These are phyloP conservation scores for Chrysogorgia sp. DNA, from an alignment of 92 coral and sea anemone species.

Conservation along the genomic window DNA sequence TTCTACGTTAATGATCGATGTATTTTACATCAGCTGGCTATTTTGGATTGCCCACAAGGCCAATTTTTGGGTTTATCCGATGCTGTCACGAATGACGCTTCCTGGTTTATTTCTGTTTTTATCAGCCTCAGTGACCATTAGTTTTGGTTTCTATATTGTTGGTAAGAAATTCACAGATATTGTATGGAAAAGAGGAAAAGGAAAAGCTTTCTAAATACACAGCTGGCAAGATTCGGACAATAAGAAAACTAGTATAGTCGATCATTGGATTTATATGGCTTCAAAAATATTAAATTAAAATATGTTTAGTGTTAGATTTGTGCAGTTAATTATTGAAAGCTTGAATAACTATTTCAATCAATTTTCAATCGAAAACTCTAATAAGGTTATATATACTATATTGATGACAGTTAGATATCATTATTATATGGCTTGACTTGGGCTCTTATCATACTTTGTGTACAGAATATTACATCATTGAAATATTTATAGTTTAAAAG, in stretches of 20 bases:
- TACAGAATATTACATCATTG: too few relatives aligned
- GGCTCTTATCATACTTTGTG: too few relatives aligned
- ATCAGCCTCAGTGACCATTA: constrained; percentile 53
- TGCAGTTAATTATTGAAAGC: too few relatives aligned
- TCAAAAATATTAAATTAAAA: too few relatives aligned
- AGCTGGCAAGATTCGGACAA: background rate
- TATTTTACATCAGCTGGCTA: constrained; percentile 74
- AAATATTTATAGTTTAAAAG: too few relatives aligned
- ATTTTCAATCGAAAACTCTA: too few relatives aligned
- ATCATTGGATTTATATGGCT: too few relatives aligned
- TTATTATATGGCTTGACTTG: too few relatives aligned
- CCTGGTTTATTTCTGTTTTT: constrained; percentile 60
- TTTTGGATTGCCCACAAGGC: constrained; percentile 78
- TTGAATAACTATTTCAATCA: too few relatives aligned
- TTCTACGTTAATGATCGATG: constrained; percentile 62
- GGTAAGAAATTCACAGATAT: constrained; percentile 67
- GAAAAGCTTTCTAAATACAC: background rate
- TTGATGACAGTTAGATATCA: too few relatives aligned
- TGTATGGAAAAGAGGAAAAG: constrained; percentile 24
- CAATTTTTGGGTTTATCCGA: constrained; percentile 94
- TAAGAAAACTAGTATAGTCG: background rate
- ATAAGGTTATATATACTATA: too few relatives aligned
- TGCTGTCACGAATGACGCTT: constrained; percentile 72
- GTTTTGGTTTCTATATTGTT: constrained; percentile 63
- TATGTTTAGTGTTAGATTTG: too few relatives aligned